phyloP scores from a whole-genome alignment of 1,140 invertebrate species.

The Drosophila tani region DNA sequence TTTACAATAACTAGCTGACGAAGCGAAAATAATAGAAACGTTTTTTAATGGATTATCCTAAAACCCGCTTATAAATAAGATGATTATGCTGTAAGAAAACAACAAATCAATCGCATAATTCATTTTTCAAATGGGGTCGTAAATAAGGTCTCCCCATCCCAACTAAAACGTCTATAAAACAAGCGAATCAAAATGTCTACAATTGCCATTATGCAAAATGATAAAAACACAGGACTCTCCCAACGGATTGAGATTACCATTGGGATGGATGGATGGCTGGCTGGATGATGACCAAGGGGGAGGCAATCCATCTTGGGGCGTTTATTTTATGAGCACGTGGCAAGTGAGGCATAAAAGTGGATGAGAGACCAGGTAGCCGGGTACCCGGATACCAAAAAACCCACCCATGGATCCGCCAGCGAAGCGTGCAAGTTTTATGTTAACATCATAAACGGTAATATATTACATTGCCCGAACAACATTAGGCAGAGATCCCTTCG shows the following conservation, averaged over 20 bases:
- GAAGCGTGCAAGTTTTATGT: conserved; percentile 74
- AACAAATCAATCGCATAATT: conserved; percentile 48
- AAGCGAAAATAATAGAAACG: neutral
- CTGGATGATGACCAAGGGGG: conserved; percentile 27
- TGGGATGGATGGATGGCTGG: conserved; percentile 21
- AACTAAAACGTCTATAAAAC: conserved; percentile 66
- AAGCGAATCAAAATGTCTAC: conserved; percentile 54
- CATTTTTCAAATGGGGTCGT: conserved; percentile 53
- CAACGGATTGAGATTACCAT: conserved; percentile 43
- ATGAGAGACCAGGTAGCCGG: conserved; percentile 41
- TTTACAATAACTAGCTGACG: neutral
- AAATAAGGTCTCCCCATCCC: conserved; percentile 31
- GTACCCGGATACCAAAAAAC: conserved; percentile 14
- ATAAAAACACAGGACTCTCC: conserved; percentile 30
- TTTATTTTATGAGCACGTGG: conserved; percentile 70
- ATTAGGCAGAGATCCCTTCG: conserved; percentile 41
- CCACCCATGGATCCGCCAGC: conserved; percentile 37
- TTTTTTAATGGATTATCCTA: neutral
- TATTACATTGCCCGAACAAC: conserved; percentile 67
- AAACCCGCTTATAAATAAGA: conserved; percentile 1
- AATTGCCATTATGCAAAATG: conserved; percentile 69
- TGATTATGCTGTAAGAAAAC: neutral
- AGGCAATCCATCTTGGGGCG: conserved; percentile 63
- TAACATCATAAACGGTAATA: conserved; percentile 77
- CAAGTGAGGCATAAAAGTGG: conserved; percentile 73